These are phyloP conservation scores for Nothocercus nigrocapillus DNA, from an alignment of 2,113 vertebrate species.

Conservation along the genomic window DNA sequence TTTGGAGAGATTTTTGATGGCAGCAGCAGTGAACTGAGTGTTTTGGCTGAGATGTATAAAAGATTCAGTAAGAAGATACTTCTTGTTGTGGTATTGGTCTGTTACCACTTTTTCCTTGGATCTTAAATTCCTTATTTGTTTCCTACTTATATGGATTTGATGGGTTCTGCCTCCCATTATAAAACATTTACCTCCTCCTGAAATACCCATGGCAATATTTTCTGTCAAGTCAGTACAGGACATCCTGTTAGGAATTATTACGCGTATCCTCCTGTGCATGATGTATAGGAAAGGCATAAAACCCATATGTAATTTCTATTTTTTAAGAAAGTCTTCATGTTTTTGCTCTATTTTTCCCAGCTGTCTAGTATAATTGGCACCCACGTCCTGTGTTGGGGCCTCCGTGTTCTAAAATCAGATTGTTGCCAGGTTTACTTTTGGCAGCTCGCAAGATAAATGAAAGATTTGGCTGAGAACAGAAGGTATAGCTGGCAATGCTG, in stretches of 20 bases:
- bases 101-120: neutral
- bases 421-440: conserved; percentile 52
- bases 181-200: neutral
- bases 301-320: neutral
- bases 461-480: conserved; percentile 52
- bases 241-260: neutral
- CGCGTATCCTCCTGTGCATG: neutral
- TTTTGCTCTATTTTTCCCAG: conserved; percentile 19
- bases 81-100: neutral
- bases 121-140: neutral
- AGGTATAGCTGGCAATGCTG: conserved; percentile 7
- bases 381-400: neutral
- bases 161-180: neutral
- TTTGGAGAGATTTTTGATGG: neutral
- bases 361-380: conserved; percentile 45
- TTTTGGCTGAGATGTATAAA: neutral
- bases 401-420: conserved; percentile 40
- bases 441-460: conserved; percentile 37
- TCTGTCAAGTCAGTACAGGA: neutral
- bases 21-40: neutral
- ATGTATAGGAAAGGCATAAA: neutral
- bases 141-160: neutral
- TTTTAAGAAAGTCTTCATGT: conserved; percentile 9
- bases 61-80: neutral
- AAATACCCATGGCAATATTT: neutral